Evolutionary conservation across 1,140 invertebrate genomes (phyloP).

Genomic region (Choristoneura fumiferana): DNA sequence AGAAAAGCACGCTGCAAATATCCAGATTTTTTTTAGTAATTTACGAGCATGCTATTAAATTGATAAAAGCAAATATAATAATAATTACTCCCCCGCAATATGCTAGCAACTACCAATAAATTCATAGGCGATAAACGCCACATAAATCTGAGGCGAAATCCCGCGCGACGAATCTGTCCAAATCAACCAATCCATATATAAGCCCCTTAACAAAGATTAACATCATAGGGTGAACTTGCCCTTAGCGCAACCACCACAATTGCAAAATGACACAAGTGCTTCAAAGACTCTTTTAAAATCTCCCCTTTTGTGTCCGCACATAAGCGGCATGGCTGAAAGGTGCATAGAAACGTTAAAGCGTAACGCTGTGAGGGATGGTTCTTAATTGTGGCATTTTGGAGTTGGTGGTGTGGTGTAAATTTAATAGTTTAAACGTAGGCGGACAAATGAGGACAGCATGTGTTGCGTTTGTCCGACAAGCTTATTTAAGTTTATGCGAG

Average conservation of each 20-base stretch:
- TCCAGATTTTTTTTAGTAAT: no score
- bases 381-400: neutral
- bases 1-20: no score
- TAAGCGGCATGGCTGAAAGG: no score
- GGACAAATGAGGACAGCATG: constrained; percentile 13
- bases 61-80: no score
- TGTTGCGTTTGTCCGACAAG: constrained; percentile 20
- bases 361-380: neutral
- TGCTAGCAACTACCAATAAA: constrained; percentile 9
- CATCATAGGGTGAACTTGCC: constrained; percentile 17
- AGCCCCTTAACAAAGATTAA: constrained; percentile 20
- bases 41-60: no score
- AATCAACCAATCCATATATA: constrained; percentile 17
- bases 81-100: no score
- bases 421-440: constrained; percentile 17
- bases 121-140: constrained; percentile 13
- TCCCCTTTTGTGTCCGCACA: no score
- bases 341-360: no score
- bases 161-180: constrained; percentile 17
- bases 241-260: neutral
- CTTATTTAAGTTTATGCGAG: constrained; percentile 7
- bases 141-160: constrained; percentile 13
- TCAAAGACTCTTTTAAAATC: neutral
- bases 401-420: constrained; percentile 4
- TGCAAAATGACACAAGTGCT: neutral